Percentiles rank a stretch among this genome's conserved stretches.
Evolutionary conservation across 2,888 invertebrate genomes (phyloP).

Genomic region (Drosophila paranaensis): DNA sequence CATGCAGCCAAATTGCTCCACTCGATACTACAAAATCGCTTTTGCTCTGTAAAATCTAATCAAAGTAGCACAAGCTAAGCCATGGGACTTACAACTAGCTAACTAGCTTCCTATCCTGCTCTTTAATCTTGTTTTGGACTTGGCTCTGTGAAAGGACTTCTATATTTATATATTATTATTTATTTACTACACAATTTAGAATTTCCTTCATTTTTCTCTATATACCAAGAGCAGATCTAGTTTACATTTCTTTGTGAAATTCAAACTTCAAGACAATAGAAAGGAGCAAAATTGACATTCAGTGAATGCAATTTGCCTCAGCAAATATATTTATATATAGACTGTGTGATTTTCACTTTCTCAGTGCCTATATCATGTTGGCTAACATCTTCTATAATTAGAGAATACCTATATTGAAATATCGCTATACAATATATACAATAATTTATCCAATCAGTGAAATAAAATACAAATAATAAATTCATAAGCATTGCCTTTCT

Average conservation of each 20-base stretch:
- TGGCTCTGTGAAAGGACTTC: background rate
- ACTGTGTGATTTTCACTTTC: background rate
- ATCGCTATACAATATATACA: too few relatives aligned
- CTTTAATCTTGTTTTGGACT: background rate
- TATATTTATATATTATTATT: background rate
- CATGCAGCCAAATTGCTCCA: constrained; percentile 13
- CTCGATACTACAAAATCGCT: constrained; percentile 50
- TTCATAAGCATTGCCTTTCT: too few relatives aligned
- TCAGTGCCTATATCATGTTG: too few relatives aligned
- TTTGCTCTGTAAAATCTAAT: constrained; percentile 39
- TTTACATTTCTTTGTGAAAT: background rate
- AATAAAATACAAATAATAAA: too few relatives aligned
- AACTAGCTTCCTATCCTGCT: background rate
- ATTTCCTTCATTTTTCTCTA: background rate
- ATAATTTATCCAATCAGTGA: too few relatives aligned
- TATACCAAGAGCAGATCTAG: background rate
- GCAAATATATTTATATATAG: too few relatives aligned
- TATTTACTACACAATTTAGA: background rate
- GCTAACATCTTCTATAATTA: too few relatives aligned
- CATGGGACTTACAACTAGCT: background rate
- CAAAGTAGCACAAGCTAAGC: constrained; percentile 43
- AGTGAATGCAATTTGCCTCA: background rate
- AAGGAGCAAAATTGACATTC: background rate
- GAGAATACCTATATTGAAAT: too few relatives aligned
- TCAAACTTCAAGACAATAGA: background rate